Base-by-base conservation (phyloP, 1,140 invertebrate species). In the Drosophila truncata region DNA sequence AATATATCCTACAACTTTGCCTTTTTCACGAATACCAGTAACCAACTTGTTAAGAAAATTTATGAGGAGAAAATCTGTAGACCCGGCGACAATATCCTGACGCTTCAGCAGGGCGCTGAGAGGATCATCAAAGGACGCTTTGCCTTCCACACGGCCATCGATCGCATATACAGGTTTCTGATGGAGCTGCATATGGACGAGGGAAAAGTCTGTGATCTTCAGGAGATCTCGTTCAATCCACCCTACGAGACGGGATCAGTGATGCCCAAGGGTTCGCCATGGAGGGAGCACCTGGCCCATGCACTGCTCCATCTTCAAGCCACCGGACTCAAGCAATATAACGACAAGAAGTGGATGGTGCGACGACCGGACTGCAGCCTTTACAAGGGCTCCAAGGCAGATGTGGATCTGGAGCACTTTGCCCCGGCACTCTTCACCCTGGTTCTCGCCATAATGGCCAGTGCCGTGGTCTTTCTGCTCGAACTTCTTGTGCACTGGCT, bases 1-100 rank as follows among this genome's bases (percentile, higher is more conserved):
- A 93, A 95, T 44, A 91, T 94, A 33, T 70, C 91, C 4, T 95
- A 95, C 69, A 93, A 94, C 59, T 88, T 82, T 54, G 93, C 93
- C 20, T 91, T 92, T 58, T 94, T 95, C 54, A 82, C 76, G 14
- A 80, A 83, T 16, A 86, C 72, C 1, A 79, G 54, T 9, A 75
- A 75, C 20, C 80, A 60, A 42, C 20, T 92, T 10, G 78, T 83
- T 0, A 60, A 31, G 5, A 70, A 91, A 23, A 61, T 92, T 5
- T 92, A 76, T 20, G 63, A 1, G 0, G n/a, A 81, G 11, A 75
- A 66, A 44, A 87, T 92, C 2, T 90, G 85, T 27, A 63, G 33
- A 2, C 14, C 35, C 16, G 46, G 61, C 0, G 58, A 39, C 11
- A 83, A 92, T 37, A 80, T 92, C 16, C 5, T 92, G 4, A 55